Conservation (phyloP, 2,797 vertebrate species). For the Rhincodon typus region DNA sequence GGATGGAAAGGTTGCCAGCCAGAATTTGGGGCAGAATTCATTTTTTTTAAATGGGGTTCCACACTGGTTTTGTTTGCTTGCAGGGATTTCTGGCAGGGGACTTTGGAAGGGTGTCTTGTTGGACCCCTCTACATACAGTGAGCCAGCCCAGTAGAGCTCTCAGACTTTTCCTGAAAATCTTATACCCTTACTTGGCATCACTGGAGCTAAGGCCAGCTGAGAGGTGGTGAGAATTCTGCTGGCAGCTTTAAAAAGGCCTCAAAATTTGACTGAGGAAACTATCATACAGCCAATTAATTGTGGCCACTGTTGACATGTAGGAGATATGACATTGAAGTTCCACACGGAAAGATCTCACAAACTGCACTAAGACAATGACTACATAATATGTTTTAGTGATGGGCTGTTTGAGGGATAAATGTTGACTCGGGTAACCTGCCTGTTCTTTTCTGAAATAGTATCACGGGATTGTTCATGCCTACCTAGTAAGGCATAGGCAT, state of each 20-base stretch:
- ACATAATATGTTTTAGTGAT: neutral
- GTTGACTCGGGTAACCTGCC: neutral
- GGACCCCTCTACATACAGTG: neutral
- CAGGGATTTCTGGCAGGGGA: neutral
- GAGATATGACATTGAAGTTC: neutral
- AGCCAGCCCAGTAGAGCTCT: neutral
- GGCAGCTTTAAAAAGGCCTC: neutral
- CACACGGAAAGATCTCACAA: neutral
- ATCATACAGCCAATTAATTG: neutral
- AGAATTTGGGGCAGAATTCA: neutral
- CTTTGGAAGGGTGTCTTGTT: neutral
- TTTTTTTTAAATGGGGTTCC: neutral
- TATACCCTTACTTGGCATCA: neutral
- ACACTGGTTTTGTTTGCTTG: neutral
- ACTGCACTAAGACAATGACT: neutral
- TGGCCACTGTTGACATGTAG: neutral
- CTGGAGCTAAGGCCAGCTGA: neutral
- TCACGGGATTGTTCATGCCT: neutral
- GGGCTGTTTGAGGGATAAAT: neutral
- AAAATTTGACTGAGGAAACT: neutral
- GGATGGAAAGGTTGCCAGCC: neutral
- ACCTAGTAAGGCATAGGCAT: neutral
- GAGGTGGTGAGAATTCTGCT: neutral
- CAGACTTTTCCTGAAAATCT: neutral
- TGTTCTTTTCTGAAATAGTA: neutral